phyloP scores from a whole-genome alignment of 2,113 vertebrate species.

The Epinephelus cyanopodus region DNA sequence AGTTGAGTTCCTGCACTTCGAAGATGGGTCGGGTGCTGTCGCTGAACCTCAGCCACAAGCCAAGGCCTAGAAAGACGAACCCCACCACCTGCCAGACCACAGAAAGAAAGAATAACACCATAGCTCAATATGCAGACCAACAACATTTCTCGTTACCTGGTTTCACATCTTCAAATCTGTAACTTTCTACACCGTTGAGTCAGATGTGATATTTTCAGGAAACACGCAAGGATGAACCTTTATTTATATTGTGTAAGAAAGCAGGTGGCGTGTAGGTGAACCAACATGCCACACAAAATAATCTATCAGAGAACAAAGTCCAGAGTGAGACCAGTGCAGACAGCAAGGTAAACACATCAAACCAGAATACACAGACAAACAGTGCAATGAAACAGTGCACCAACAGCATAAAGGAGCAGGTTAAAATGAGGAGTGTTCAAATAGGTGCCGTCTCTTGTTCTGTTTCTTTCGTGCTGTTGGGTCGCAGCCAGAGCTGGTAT shows the following conservation, averaged over 20 bases:
- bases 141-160: fast-evolving
- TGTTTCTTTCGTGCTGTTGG: neutral
- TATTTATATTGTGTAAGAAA: neutral
- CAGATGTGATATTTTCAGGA: neutral
- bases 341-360: neutral
- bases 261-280: neutral
- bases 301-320: neutral
- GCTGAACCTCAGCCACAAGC: slow-evolving; percentile 75
- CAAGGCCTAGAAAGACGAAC: slow-evolving; percentile 57
- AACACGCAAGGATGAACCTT: neutral
- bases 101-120: neutral
- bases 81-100: slow-evolving; percentile 63
- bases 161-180: neutral
- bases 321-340: neutral
- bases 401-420: neutral
- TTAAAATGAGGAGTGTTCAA: neutral
- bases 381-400: neutral
- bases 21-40: slow-evolving; percentile 59
- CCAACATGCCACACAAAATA: neutral
- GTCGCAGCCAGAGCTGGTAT: neutral
- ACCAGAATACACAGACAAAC: neutral
- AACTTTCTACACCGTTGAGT: neutral
- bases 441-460: neutral
- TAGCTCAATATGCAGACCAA: neutral
- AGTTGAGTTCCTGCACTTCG: slow-evolving; percentile 31